Conservation (phyloP, 2,113 vertebrate genomes). For the Ascaphus truei region DNA sequence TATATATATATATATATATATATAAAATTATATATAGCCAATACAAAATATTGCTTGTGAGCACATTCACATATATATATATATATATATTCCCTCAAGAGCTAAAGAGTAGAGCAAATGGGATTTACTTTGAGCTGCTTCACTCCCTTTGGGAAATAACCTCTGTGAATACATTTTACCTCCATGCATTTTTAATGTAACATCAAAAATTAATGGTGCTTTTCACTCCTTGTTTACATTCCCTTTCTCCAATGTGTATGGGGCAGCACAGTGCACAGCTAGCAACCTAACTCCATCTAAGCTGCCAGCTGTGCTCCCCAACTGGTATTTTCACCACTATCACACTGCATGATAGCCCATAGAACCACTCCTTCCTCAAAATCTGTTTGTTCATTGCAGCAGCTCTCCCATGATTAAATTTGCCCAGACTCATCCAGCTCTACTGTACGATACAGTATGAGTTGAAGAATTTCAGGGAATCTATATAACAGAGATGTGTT, state of each 20-base stretch:
- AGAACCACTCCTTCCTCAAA: slow-evolving; percentile 16
- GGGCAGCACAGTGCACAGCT: not conserved
- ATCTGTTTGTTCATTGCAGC: slow-evolving; percentile 9
- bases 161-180: slow-evolving; percentile 29
- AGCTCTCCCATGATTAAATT: not conserved
- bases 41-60: too few relatives aligned
- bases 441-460: not conserved
- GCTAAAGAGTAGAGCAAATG: not conserved
- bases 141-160: slow-evolving; percentile 7
- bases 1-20: too few relatives aligned
- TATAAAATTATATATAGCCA: too few relatives aligned
- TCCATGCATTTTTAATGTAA: slow-evolving; percentile 23
- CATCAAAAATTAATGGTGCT: slow-evolving; percentile 17
- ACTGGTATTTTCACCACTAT: slow-evolving; percentile 9
- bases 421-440: not conserved
- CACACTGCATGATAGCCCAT: not conserved
- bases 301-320: slow-evolving; percentile 13
- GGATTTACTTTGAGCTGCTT: slow-evolving; percentile 10
- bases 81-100: too few relatives aligned
- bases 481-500: not conserved
- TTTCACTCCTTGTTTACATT: slow-evolving; percentile 26
- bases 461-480: not conserved
- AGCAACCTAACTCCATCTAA: slow-evolving; percentile 3
- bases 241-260: slow-evolving; percentile 8
- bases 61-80: not conserved